These are phyloP conservation scores for Hyposmocoma kahamanoa DNA, from an alignment of 1,140 invertebrate genomes.

Conservation along the genomic window DNA sequence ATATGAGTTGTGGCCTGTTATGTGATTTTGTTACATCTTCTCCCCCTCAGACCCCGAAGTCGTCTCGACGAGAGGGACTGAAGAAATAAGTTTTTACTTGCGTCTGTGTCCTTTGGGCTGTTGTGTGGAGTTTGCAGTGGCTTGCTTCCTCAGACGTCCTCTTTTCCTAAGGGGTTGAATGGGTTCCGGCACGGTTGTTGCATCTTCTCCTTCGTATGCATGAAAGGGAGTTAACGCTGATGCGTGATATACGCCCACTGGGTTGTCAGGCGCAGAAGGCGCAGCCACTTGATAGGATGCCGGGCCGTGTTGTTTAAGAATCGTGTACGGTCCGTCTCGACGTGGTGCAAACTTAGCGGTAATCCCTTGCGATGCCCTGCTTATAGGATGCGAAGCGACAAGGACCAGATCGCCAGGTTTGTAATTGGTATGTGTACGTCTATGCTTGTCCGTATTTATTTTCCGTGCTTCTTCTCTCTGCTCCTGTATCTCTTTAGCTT, in stretches of 20 bases:
- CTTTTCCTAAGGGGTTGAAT: not conserved
- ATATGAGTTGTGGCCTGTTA: no score
- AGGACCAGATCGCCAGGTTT: slow-evolving; percentile 20
- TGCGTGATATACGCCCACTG: not conserved
- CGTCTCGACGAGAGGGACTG: not conserved
- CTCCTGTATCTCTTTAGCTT: slow-evolving; percentile 9
- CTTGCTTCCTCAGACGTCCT: not conserved
- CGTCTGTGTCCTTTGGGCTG: not conserved
- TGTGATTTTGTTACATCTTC: slow-evolving; percentile 1
- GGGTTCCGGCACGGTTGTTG: not conserved
- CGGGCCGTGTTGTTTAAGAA: not conserved
- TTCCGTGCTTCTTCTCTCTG: not conserved
- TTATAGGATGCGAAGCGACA: slow-evolving; percentile 21
- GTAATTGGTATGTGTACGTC: slow-evolving; percentile 9
- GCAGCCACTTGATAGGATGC: not conserved
- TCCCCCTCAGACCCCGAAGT: not conserved
- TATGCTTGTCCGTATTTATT: slow-evolving; percentile 7
- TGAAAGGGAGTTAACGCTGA: not conserved
- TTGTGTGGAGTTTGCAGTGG: not conserved
- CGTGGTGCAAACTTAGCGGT: not conserved
- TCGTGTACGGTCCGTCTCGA: not conserved
- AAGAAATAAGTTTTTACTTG: not conserved
- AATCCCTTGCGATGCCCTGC: not conserved
- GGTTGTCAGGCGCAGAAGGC: not conserved
- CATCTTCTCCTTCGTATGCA: not conserved